Evolutionary conservation across 2,113 vertebrate species (phyloP).

Genomic region (Campylomormyrus numenius): DNA sequence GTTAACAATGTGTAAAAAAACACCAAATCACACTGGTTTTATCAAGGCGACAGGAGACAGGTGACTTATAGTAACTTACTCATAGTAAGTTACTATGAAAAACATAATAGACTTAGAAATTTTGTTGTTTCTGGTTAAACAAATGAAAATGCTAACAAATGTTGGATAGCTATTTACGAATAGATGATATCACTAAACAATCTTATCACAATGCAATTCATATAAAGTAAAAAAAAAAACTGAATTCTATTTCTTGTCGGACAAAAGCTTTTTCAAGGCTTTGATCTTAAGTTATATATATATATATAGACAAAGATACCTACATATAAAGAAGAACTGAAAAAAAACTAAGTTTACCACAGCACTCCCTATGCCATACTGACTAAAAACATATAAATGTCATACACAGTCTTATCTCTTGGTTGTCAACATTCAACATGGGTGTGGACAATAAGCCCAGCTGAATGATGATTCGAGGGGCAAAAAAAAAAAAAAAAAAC

Average conservation of each 20-base stretch:
- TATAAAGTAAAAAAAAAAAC: background rate
- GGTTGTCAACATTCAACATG: background rate
- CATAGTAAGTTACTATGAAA: background rate
- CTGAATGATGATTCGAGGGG: background rate
- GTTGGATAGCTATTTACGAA: background rate
- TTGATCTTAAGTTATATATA: background rate
- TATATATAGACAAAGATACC: background rate
- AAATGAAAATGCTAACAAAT: background rate
- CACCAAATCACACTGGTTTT: no score
- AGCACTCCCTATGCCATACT: background rate
- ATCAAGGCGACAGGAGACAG: no score
- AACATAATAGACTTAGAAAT: background rate
- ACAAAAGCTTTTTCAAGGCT: background rate
- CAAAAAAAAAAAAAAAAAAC: background rate
- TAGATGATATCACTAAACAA: background rate
- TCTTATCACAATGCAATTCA: background rate
- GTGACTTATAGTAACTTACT: no score
- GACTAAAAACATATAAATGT: background rate
- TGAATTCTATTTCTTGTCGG: background rate
- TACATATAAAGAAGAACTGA: background rate
- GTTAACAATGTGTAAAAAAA: no score
- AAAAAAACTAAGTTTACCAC: background rate
- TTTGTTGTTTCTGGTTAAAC: background rate
- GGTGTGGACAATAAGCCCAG: background rate
- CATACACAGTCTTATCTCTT: background rate